Conservation (phyloP, 2,113 vertebrate genomes). For the Azemiops feae region DNA sequence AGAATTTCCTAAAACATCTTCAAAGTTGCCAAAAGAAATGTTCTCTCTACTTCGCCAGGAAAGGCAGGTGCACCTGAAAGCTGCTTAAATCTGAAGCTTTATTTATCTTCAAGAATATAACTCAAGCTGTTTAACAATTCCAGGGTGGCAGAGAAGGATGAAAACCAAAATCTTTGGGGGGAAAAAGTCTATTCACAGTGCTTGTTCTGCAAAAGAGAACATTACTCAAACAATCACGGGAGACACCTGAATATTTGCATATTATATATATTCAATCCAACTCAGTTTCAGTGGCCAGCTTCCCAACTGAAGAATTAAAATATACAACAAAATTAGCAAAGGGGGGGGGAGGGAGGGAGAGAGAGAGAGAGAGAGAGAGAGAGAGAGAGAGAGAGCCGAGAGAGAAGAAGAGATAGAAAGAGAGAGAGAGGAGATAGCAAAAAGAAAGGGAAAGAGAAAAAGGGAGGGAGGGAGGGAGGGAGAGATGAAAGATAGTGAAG, state of each 20-base stretch:
- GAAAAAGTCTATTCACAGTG: background rate
- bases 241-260: background rate
- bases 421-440: background rate
- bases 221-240: background rate
- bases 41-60: background rate
- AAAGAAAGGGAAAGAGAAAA: too few species aligned
- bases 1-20: conserved; percentile 32
- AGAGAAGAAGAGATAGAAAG: too few species aligned
- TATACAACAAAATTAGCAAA: background rate
- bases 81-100: conserved; percentile 21
- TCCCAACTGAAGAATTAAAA: background rate
- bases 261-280: background rate
- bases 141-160: background rate
- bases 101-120: conserved; percentile 27
- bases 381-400: too few species aligned
- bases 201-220: background rate
- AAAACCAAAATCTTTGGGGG: background rate
- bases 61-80: background rate
- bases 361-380: too few species aligned
- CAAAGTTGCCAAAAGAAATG: conserved; percentile 6
- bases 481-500: too few species aligned
- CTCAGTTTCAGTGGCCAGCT: background rate
- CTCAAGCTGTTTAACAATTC: conserved; percentile 21
- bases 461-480: too few species aligned
- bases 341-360: background rate